These are phyloP conservation scores for Lycophotia porphyrea DNA, from an alignment of 2,888 invertebrate genomes.

Conservation along the genomic window DNA sequence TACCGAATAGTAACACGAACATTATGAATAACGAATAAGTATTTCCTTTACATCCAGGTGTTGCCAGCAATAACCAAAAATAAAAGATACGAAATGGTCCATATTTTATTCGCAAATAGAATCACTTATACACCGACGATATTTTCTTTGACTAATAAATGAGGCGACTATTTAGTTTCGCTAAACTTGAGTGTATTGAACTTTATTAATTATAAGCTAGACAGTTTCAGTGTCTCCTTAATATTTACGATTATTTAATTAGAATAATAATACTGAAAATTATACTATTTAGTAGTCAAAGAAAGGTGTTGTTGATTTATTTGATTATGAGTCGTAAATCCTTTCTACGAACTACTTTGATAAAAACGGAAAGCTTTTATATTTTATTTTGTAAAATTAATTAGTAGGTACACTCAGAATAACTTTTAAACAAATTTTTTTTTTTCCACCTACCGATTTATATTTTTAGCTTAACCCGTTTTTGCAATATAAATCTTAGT, in stretches of 20 bases:
- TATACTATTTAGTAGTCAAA: slow-evolving; percentile 18
- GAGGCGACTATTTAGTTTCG: not conserved
- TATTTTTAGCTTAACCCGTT: not conserved
- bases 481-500: not conserved
- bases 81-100: not conserved
- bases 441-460: not conserved
- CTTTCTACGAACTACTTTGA: not conserved
- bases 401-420: not conserved
- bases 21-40: not conserved
- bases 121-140: not conserved
- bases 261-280: slow-evolving; percentile 6
- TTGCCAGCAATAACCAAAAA: not conserved
- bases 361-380: not conserved
- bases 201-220: slow-evolving; percentile 4
- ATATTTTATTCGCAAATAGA: not conserved
- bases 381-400: not conserved
- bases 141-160: slow-evolving; percentile 6
- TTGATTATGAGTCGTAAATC: not conserved
- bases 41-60: not conserved
- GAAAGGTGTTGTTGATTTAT: slow-evolving; percentile 39
- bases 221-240: not conserved
- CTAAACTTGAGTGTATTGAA: not conserved
- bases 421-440: not conserved
- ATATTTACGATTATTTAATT: slow-evolving; percentile 1
- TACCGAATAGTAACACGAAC: not conserved